Conservation (phyloP, 2,888 invertebrate species). For the Dolomedes plantarius region DNA sequence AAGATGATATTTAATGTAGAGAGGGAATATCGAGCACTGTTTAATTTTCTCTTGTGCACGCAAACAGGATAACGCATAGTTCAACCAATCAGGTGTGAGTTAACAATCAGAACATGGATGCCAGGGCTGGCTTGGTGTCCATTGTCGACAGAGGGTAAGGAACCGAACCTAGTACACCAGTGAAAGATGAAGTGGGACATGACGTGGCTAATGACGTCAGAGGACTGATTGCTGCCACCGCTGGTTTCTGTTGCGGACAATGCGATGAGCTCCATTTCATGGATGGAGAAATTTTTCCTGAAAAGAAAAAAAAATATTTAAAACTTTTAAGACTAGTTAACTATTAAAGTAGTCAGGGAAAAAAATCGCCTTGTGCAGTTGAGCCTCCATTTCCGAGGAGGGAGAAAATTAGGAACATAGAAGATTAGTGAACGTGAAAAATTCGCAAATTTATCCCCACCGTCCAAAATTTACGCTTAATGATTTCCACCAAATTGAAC, state of each 20-base stretch:
- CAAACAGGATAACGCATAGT: not conserved
- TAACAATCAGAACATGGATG: slow-evolving; percentile 64
- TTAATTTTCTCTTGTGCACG: not conserved
- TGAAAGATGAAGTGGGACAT: slow-evolving; percentile 66
- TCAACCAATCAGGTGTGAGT: not conserved
- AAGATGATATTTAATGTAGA: no score
- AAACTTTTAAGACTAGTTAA: not conserved
- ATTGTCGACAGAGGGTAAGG: slow-evolving; percentile 64
- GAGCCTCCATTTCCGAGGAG: no score
- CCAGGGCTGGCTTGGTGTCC: slow-evolving; percentile 67
- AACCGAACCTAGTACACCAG: slow-evolving; percentile 67
- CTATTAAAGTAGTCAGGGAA: no score
- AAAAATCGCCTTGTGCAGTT: no score
- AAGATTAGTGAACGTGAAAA: no score
- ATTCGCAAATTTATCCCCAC: no score
- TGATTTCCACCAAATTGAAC: no score
- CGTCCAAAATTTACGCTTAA: no score
- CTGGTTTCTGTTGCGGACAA: slow-evolving; percentile 67
- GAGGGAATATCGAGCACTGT: no score
- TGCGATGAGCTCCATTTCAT: slow-evolving; percentile 64
- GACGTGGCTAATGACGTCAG: slow-evolving; percentile 65
- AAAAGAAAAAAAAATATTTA: not conserved
- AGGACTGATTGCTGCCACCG: slow-evolving; percentile 69
- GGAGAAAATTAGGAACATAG: no score
- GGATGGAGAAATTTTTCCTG: slow-evolving; percentile 67